Conservation (phyloP, 2,888 invertebrate species). For the Dasysyrphus tricinctus region DNA sequence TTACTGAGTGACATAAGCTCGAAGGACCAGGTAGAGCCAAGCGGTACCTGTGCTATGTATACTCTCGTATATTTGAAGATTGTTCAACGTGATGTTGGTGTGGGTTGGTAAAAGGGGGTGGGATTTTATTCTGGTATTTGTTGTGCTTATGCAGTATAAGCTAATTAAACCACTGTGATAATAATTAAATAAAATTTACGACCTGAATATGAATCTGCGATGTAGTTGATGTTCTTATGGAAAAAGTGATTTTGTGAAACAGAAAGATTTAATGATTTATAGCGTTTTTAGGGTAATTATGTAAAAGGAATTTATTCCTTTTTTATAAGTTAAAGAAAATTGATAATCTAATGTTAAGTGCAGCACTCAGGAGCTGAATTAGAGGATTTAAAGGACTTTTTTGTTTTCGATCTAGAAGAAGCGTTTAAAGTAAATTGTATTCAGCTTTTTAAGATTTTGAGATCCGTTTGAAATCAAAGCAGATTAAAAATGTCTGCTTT, state of each 20-base stretch:
- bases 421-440: not conserved
- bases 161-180: constrained; percentile 65
- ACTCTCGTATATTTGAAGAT: constrained; percentile 39
- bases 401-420: no score
- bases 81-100: constrained; percentile 35
- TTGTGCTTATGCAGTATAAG: constrained; percentile 68
- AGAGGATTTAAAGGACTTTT: not conserved
- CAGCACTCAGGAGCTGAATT: constrained; percentile 12
- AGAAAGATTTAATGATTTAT: constrained; percentile 53
- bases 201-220: constrained; percentile 72
- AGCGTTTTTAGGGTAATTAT: constrained; percentile 10
- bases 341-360: constrained; percentile 19
- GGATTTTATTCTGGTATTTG: constrained; percentile 42
- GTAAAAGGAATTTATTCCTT: constrained; percentile 13
- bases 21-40: constrained; percentile 52
- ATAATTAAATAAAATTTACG: constrained; percentile 75
- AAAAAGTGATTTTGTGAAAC: constrained; percentile 66
- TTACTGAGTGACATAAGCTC: constrained; percentile 68
- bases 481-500: no score
- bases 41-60: not conserved
- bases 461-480: not conserved
- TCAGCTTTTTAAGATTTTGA: not conserved
- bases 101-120: constrained; percentile 1
- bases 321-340: constrained; percentile 1
- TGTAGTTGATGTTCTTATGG: constrained; percentile 59